Evolutionary conservation across 2,113 vertebrate species (phyloP), one percentile per base, ranked within the genome.

Genomic region (Phrynocephalus versicolor): DNA sequence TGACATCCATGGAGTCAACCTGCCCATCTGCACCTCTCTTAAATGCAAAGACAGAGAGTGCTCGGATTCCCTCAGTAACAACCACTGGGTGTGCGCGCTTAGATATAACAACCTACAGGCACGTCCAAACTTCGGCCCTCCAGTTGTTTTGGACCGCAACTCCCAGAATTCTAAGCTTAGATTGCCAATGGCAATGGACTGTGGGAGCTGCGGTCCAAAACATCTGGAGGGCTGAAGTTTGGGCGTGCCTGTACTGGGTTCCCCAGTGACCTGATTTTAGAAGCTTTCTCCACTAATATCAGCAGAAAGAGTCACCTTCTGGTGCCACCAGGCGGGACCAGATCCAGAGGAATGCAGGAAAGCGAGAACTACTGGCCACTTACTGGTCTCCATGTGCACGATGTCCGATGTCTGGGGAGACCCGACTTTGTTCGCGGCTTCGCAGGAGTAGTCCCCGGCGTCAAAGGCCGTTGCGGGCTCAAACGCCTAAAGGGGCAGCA

Each of bases 321-420:
- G 45, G 5, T 51, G 5, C 1, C 1, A n/a, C 19, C 7, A n/a
- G 25, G 2, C 3, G 33, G 55, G 25, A 12, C 6, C 45, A 0
- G 25, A 35, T 33, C 8, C 23, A 30, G 9, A 0, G 3, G 5
- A 19, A 5, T 33, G 65, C 65, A 67, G 30, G 65, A n/a, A 67
- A 27, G 9, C 8, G 30, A 6, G 39, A n/a, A 13, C 14, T 37
- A 1, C 9, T 35, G 69, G 1, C 39, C 37, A 96, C 98, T 97
- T 92, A 98, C 98, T 97, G 83, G 98, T 97, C 90, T 98, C 97
- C 98, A 99, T 97, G 75, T 1, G 95, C 75, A 97, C 88, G 0
- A 86, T 35, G 0, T 92, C 91, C 0, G 96, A 97, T 60, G 79
- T 96, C 91, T 95, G 89, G 0, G 97, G 89, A 0, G 85, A 1